Evolutionary conservation across 2,113 vertebrate species (phyloP).

Genomic region (Proterorhinus semilunaris): DNA sequence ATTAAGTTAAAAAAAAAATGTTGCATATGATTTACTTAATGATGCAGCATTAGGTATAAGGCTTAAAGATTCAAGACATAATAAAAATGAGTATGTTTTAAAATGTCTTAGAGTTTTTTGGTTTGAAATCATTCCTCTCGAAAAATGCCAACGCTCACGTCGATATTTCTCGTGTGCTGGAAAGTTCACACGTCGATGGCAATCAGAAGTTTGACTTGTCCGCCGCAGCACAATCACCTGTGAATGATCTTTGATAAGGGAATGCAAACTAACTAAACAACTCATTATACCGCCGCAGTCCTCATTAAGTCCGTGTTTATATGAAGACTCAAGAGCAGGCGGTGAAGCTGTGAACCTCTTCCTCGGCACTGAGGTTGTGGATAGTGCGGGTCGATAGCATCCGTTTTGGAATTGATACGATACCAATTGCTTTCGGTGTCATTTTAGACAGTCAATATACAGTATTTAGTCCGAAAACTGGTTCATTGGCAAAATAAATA

Average conservation of each 20-base stretch:
- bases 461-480: too few species aligned
- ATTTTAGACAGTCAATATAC: too few species aligned
- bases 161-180: slow-evolving; percentile 24
- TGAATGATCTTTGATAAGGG: slow-evolving; percentile 2
- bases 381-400: too few species aligned
- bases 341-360: not conserved
- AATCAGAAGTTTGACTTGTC: slow-evolving; percentile 9
- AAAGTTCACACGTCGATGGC: slow-evolving; percentile 29
- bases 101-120: not conserved
- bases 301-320: not conserved
- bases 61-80: slow-evolving; percentile 24
- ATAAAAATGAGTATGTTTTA: not conserved
- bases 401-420: too few species aligned
- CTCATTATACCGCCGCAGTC: not conserved
- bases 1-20: slow-evolving; percentile 34
- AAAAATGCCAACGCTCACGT: not conserved
- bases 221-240: not conserved
- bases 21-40: slow-evolving; percentile 32
- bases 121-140: slow-evolving; percentile 12
- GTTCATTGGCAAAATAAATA: too few species aligned
- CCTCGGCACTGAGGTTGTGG: not conserved
- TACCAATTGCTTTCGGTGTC: too few species aligned
- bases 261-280: not conserved
- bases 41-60: slow-evolving; percentile 27
- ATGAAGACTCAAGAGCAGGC: not conserved